A percentile compares a stretch with the other conserved stretches of the same genome.
phyloP scores from a whole-genome alignment of 2,888 invertebrate species.

The Sycophila texana region DNA sequence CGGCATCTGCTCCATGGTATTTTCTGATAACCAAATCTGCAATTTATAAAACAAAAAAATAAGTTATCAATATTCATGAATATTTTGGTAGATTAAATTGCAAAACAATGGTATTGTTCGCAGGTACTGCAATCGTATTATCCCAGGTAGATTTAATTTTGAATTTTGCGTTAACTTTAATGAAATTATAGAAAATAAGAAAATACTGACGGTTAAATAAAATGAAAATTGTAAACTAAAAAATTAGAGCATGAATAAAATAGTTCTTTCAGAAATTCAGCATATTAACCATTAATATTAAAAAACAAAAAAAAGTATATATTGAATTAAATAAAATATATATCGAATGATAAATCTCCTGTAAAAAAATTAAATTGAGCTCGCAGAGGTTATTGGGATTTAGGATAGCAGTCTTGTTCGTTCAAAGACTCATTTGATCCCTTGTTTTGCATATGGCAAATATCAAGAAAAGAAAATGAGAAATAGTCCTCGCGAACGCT shows the following conservation, averaged over 20 bases:
- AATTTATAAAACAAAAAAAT: slow-evolving; percentile 66
- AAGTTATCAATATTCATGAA: slow-evolving; percentile 31
- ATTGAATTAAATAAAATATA: background rate
- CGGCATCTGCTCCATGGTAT: slow-evolving; percentile 86
- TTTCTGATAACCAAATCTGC: slow-evolving; percentile 88
- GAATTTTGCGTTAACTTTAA: background rate
- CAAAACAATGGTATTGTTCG: slow-evolving; percentile 40
- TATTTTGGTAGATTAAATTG: slow-evolving; percentile 17
- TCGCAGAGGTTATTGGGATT: slow-evolving; percentile 26
- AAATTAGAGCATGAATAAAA: too few relatives aligned
- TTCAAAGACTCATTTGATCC: slow-evolving; percentile 70
- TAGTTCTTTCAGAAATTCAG: too few relatives aligned
- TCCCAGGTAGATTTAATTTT: background rate
- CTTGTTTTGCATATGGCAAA: slow-evolving; percentile 38
- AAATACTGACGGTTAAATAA: too few relatives aligned
- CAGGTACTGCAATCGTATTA: slow-evolving; percentile 12
- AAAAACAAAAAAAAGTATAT: background rate
- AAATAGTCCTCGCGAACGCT: slow-evolving; percentile 63
- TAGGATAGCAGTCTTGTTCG: slow-evolving; percentile 62
- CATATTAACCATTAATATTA: background rate
- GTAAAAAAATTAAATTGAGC: background rate
- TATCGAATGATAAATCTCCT: too few relatives aligned
- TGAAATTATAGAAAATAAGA: slow-evolving; percentile 12
- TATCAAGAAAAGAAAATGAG: slow-evolving; percentile 42
- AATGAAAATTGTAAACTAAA: too few relatives aligned